Percentiles rank a stretch among this genome's conserved stretches.
phyloP scores from a whole-genome alignment of 2,797 vertebrate genomes.

The Harpagifer antarcticus region DNA sequence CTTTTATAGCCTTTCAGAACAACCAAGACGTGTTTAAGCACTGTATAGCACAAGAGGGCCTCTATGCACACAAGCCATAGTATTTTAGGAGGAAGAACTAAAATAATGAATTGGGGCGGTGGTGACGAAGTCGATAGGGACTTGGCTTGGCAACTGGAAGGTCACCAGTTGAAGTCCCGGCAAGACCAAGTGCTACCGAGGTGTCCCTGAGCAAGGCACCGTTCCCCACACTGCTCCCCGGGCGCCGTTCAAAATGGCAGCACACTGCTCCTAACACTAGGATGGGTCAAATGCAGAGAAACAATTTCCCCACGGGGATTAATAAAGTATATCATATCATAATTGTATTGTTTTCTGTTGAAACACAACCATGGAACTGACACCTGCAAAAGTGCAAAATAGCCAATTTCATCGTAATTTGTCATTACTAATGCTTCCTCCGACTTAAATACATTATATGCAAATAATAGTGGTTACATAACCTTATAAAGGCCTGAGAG shows the following conservation, averaged over 20 bases:
- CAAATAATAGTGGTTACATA: conserved; percentile 6
- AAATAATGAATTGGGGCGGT: no score
- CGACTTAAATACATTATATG: conserved; percentile 9
- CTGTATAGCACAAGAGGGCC: background rate
- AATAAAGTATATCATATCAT: no score
- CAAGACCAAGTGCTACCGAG: no score
- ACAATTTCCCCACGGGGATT: no score
- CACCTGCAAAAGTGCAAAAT: conserved; percentile 20
- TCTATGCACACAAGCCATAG: background rate
- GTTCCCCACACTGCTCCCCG: no score
- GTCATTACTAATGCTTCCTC: conserved; percentile 4
- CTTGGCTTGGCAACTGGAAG: no score
- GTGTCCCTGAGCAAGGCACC: no score
- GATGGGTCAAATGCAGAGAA: no score
- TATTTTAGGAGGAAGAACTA: background rate
- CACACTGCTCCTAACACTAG: no score
- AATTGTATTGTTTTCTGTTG: background rate
- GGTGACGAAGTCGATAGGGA: no score
- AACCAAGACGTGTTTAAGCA: background rate
- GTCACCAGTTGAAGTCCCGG: no score
- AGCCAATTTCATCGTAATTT: conserved; percentile 49
- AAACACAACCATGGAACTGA: conserved; percentile 18
- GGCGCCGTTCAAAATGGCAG: no score
- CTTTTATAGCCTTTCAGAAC: background rate
- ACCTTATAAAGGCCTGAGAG: background rate